Evolutionary conservation across 2,888 invertebrate genomes (phyloP).

Genomic region (Itoplectis maculator): DNA sequence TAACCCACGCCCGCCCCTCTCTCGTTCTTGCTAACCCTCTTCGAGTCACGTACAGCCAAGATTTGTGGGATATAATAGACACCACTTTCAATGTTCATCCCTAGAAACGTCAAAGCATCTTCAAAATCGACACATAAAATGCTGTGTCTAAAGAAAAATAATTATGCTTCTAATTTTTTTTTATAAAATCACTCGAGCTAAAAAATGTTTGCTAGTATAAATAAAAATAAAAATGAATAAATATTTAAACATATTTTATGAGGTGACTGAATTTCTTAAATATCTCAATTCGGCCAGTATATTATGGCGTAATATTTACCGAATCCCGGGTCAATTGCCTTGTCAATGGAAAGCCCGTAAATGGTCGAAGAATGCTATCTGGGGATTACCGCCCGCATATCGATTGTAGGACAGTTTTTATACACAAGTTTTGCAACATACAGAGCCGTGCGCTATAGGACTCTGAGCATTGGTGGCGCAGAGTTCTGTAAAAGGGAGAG

Average conservation of each 20-base stretch:
- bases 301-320: conserved; percentile 8
- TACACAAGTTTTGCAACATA: conserved; percentile 18
- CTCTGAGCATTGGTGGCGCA: conserved; percentile 5
- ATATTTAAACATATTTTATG: neutral
- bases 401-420: conserved; percentile 32
- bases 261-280: neutral
- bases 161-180: neutral
- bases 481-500: conserved; percentile 62
- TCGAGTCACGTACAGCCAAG: conserved; percentile 17
- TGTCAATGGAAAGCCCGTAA: conserved; percentile 37
- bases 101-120: neutral
- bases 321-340: conserved; percentile 11
- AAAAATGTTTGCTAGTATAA: neutral
- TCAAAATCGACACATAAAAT: neutral
- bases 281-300: neutral
- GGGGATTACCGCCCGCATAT: conserved; percentile 67
- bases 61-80: conserved; percentile 53
- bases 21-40: neutral
- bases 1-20: neutral
- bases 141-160: neutral
- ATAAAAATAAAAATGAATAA: conserved; percentile 3
- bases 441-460: neutral
- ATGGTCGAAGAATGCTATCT: conserved; percentile 59
- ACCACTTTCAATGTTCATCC: conserved; percentile 36
- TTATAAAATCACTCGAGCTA: neutral